phyloP scores from a whole-genome alignment of 2,113 vertebrate genomes.

The Pyxicephalus adspersus region DNA sequence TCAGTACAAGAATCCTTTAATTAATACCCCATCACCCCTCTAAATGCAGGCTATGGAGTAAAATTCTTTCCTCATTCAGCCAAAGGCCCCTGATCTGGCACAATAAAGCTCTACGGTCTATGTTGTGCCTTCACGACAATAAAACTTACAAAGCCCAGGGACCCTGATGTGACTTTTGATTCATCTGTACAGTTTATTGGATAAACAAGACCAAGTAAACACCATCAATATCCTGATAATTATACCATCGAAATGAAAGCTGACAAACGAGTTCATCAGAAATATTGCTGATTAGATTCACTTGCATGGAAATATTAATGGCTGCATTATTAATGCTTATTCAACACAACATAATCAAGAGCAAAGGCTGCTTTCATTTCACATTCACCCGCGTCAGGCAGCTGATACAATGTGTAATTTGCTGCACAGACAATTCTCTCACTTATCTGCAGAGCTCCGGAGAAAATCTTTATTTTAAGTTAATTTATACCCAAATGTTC shows the following conservation, averaged over 20 bases:
- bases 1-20: too few relatives aligned
- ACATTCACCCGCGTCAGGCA: not conserved
- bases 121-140: not conserved
- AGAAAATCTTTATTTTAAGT: too few relatives aligned
- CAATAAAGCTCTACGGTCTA: not conserved
- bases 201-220: conserved; percentile 12
- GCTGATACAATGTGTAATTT: not conserved
- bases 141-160: not conserved
- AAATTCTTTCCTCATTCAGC: too few relatives aligned
- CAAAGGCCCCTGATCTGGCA: too few relatives aligned
- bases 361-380: not conserved
- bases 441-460: too few relatives aligned
- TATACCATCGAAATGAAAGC: not conserved
- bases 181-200: conserved; percentile 4
- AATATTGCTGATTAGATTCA: conserved; percentile 8
- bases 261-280: conserved; percentile 12
- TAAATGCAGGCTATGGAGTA: too few relatives aligned
- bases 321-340: not conserved
- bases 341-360: not conserved
- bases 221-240: conserved; percentile 20
- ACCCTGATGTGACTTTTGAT: not conserved
- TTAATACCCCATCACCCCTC: too few relatives aligned
- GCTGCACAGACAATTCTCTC: too few relatives aligned
- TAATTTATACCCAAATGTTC: too few relatives aligned
- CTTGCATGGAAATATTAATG: not conserved